A percentile compares a stretch with the other conserved stretches of the same genome.
phyloP scores from a whole-genome alignment of 2,113 vertebrate genomes.

The Heterotilapia buettikoferi region DNA sequence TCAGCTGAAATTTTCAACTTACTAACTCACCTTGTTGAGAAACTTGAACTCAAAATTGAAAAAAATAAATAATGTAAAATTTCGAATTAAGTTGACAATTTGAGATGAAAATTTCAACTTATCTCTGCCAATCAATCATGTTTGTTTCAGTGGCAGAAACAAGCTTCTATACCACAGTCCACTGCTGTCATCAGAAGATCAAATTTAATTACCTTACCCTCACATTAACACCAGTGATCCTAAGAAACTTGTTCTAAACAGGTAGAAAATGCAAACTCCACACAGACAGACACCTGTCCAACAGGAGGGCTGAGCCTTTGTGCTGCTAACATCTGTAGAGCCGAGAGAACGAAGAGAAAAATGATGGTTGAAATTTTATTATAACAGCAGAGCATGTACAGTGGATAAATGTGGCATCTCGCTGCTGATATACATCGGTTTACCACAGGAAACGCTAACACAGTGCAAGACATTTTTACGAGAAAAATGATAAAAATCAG shows the following conservation, averaged over 20 bases:
- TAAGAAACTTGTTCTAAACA: neutral
- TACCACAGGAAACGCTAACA: slow-evolving; percentile 42
- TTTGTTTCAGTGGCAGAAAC: neutral
- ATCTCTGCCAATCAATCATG: neutral
- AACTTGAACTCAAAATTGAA: neutral
- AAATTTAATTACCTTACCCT: neutral
- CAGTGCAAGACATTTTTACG: neutral
- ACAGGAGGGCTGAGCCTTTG: neutral
- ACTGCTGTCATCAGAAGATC: neutral
- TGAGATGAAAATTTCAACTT: neutral
- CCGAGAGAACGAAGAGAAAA: accelerated
- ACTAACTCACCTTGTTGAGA: neutral
- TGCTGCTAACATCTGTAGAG: neutral
- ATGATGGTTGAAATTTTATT: slow-evolving; percentile 33
- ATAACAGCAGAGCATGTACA: neutral
- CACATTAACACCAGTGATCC: neutral
- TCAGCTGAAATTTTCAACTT: neutral
- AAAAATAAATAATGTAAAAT: neutral
- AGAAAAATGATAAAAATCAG: neutral
- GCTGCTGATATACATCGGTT: neutral
- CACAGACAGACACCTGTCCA: neutral
- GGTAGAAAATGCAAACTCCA: neutral
- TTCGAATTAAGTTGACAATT: neutral
- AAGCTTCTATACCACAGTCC: neutral
- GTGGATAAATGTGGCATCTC: neutral